These are phyloP conservation scores for Dicrostonyx torquatus DNA, from an alignment of 2,797 vertebrate species.

Conservation along the genomic window DNA sequence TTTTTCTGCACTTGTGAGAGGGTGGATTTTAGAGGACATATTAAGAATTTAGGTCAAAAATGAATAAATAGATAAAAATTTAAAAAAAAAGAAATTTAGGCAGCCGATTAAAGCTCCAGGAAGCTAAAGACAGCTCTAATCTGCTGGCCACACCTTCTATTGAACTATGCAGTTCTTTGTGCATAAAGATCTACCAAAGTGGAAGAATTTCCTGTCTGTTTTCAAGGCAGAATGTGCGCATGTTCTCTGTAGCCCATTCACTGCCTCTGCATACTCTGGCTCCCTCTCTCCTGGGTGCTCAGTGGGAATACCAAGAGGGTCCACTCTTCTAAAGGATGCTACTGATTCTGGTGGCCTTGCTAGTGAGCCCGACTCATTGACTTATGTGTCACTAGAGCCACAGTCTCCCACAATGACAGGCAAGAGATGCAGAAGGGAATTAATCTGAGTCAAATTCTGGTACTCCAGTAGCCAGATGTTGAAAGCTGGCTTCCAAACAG, in stretches of 20 bases:
- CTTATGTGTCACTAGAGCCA: neutral
- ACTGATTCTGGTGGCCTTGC: slow-evolving; percentile 22
- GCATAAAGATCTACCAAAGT: neutral
- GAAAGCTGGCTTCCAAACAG: slow-evolving; percentile 44
- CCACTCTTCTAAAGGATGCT: neutral
- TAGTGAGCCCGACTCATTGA: neutral
- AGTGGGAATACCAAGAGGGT: neutral
- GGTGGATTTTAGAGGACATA: neutral
- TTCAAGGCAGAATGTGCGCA: slow-evolving; percentile 47
- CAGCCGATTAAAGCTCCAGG: neutral
- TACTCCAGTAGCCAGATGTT: slow-evolving; percentile 55
- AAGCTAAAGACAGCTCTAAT: neutral
- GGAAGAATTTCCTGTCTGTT: slow-evolving; percentile 6
- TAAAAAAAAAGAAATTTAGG: neutral
- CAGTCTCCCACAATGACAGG: slow-evolving; percentile 34
- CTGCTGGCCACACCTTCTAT: neutral
- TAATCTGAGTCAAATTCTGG: neutral
- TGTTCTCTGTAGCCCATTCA: neutral
- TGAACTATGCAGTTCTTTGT: neutral
- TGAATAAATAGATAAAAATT: neutral
- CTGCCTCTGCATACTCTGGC: slow-evolving; percentile 3
- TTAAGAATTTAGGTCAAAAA: neutral
- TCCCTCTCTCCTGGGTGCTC: neutral
- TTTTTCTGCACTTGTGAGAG: neutral
- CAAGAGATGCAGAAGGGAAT: slow-evolving; percentile 15